These are phyloP conservation scores for Clostera curtula DNA, from an alignment of 2,888 invertebrate genomes.

Conservation along the genomic window DNA sequence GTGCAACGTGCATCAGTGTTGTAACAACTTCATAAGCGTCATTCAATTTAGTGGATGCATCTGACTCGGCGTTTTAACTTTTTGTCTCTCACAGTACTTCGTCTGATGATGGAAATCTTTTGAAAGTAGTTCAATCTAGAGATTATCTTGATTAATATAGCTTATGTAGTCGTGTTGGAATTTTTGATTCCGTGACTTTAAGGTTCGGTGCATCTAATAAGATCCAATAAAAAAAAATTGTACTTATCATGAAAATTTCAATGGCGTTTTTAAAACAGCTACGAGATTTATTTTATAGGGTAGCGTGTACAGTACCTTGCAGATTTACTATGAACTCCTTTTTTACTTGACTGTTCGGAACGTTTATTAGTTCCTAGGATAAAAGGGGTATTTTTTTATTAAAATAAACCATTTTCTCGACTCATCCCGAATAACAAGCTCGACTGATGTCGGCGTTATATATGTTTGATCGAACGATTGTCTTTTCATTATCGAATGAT, in stretches of 20 bases:
- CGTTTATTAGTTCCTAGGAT: too few relatives aligned
- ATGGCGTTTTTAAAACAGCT: too few relatives aligned
- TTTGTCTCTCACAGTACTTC: conserved; percentile 27
- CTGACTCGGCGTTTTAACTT: conserved; percentile 41
- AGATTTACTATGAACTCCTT: neutral
- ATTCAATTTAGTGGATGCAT: conserved; percentile 48
- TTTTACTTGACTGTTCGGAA: neutral
- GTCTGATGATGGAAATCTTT: conserved; percentile 12
- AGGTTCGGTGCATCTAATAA: conserved; percentile 8
- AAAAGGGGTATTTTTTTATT: too few relatives aligned
- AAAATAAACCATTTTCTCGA: too few relatives aligned
- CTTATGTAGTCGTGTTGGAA: conserved; percentile 11
- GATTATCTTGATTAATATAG: conserved; percentile 20
- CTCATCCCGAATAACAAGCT: too few relatives aligned
- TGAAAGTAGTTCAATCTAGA: conserved; percentile 9
- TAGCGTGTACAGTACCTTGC: neutral
- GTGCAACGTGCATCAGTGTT: conserved; percentile 37
- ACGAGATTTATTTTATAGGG: too few relatives aligned
- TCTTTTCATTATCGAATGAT: conserved; percentile 46
- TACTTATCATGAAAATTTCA: too few relatives aligned
- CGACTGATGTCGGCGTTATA: conserved; percentile 28
- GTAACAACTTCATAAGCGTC: conserved; percentile 51
- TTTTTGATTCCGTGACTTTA: conserved; percentile 15
- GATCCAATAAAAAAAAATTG: conserved; percentile 6
- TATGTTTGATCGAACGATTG: conserved; percentile 48